Percentiles rank a stretch among this genome's conserved stretches.
Evolutionary conservation across 2,888 invertebrate genomes (phyloP).

Genomic region (Malthinus seriepunctatus): DNA sequence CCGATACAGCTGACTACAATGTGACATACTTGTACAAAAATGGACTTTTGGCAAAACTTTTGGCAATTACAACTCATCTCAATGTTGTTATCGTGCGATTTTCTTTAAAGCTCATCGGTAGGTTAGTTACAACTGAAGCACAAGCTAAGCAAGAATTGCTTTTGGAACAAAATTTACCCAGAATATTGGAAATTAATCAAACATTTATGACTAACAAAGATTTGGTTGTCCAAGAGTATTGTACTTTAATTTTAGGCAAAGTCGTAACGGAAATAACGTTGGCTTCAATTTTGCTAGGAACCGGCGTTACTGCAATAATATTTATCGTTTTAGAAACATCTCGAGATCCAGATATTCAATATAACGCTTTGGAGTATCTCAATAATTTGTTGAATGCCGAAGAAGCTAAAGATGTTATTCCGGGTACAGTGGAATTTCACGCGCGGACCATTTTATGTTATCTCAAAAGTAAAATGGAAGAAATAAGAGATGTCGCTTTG

Average conservation of each 20-base stretch:
- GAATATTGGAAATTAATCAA: slow-evolving; percentile 5
- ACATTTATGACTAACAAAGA: slow-evolving; percentile 10
- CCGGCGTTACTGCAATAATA: slow-evolving; percentile 8
- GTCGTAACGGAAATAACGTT: slow-evolving; percentile 5
- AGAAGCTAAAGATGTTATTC: slow-evolving; percentile 15
- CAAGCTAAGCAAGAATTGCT: slow-evolving; percentile 12
- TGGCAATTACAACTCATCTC: slow-evolving; percentile 2
- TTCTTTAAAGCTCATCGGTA: slow-evolving; percentile 13
- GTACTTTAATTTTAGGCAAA: slow-evolving; percentile 10
- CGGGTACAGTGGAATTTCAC: slow-evolving; percentile 11
- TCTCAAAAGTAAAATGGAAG: slow-evolving; percentile 8
- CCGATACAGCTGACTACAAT: slow-evolving; percentile 13
- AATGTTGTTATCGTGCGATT: slow-evolving; percentile 16
- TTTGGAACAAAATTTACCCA: slow-evolving; percentile 1
- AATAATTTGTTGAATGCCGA: slow-evolving; percentile 11
- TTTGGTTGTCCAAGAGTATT: slow-evolving; percentile 14
- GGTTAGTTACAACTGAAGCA: slow-evolving; percentile 8
- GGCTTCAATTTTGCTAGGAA: slow-evolving; percentile 10
- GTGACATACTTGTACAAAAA: slow-evolving; percentile 14
- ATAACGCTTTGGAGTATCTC: slow-evolving; percentile 12
- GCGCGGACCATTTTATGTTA: slow-evolving; percentile 8
- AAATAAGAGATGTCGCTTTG: slow-evolving; percentile 8
- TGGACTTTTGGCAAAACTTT: slow-evolving; percentile 10
- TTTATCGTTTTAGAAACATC: slow-evolving; percentile 11
- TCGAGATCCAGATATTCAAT: slow-evolving; percentile 15